Conservation (phyloP, 2,797 vertebrate genomes). For the Protonibea diacanthus region DNA sequence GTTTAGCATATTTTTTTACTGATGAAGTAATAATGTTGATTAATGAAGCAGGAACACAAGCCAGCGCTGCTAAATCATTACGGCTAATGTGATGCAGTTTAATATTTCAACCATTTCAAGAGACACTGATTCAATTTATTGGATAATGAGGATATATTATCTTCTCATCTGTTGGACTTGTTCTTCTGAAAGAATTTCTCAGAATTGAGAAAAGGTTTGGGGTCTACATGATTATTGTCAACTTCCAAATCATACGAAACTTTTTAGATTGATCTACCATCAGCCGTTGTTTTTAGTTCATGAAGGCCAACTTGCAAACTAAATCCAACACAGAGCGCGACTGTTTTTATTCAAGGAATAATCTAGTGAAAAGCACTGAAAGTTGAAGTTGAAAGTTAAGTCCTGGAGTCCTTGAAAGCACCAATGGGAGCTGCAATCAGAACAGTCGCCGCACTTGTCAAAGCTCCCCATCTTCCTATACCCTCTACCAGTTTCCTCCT, state of each 20-base stretch:
- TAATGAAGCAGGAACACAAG: neutral
- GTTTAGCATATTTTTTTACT: conserved; percentile 16
- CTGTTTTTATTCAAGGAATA: too few relatives aligned
- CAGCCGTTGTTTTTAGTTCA: neutral
- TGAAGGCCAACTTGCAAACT: neutral
- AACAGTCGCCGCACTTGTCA: too few relatives aligned
- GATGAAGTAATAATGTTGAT: conserved; percentile 16
- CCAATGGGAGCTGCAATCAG: too few relatives aligned
- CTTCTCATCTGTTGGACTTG: neutral
- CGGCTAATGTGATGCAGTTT: neutral
- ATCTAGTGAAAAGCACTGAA: too few relatives aligned
- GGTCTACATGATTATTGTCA: neutral
- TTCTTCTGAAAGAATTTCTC: neutral
- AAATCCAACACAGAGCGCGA: neutral
- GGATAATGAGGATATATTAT: neutral
- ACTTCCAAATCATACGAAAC: neutral
- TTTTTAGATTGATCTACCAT: neutral
- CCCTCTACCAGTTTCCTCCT: too few relatives aligned
- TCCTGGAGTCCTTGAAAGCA: too few relatives aligned
- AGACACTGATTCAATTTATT: neutral
- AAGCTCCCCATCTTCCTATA: too few relatives aligned
- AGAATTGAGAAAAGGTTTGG: neutral
- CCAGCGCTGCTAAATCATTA: neutral
- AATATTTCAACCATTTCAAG: neutral
- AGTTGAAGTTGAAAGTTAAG: too few relatives aligned